Base-by-base conservation (phyloP, 2,888 invertebrate species). In the Zygaena filipendulae region DNA sequence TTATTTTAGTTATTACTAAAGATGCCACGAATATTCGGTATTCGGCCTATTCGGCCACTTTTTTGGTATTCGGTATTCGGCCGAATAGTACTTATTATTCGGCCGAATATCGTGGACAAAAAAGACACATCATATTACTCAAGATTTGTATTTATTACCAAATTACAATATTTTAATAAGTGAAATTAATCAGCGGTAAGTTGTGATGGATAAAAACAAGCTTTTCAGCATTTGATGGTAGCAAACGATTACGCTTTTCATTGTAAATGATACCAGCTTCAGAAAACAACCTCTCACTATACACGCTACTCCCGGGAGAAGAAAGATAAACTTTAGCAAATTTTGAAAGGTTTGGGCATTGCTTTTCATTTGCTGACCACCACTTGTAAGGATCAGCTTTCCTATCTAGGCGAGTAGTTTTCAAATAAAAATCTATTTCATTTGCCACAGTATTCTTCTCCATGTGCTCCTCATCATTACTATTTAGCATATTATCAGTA, bases 361-460 rank as follows among this genome's bases (percentile, higher is more conserved):
- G 33, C 19, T 30, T 36, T 8, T 11, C 20, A 9, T 25, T 25
- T 11, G 25, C 20, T 19, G 13, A 8, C 25, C 25, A 25, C 25
- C 20, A 25, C 8, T n/a, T 8, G 18, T 25, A 20, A 19, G 25
- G 25, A 12, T 25, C 20, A 20, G n/a, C 1, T 25, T 33, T 21
- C 11, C 11, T 20, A 18, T 21, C 33, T 29, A 48, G 25, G 30
- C 45, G 42, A 40, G 24, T 18, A 25, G 39, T 39, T 35, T 49
- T 48, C 28, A 46, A 40, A 42, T 42, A 47, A 39, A 32, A 38
- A 35, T 47, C 43, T 13, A 49, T 33, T 40, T 47, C 44, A 21
- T 31, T 43, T 32, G 43, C 43, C 35, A 47, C 39, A 33, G 40
- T 13, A 32, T 35, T 46, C 35, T 44, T 45, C 30, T 43, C 38